phyloP scores from a whole-genome alignment of 2,113 vertebrate genomes.

The Lynx canadensis region DNA sequence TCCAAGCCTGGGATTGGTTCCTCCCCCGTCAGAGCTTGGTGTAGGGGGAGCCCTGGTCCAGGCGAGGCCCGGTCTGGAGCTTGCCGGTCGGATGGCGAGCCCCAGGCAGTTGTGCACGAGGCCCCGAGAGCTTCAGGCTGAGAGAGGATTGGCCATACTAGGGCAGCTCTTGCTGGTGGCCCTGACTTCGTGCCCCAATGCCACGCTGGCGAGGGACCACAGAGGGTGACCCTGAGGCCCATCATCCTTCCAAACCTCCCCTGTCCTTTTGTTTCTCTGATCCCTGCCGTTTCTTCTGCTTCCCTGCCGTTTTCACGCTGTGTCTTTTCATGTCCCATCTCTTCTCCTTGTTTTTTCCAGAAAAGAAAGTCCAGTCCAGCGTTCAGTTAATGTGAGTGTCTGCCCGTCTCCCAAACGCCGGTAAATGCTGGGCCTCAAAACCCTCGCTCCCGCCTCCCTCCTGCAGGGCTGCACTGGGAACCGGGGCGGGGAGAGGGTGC shows the following conservation, averaged over 20 bases:
- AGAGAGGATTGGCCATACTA: neutral
- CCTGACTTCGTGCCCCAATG: neutral
- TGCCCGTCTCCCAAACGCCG: slow-evolving; percentile 88
- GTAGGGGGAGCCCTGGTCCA: neutral
- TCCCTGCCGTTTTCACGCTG: slow-evolving; percentile 88
- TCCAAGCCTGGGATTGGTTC: neutral
- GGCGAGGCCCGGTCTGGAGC: neutral
- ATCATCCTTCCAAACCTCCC: slow-evolving; percentile 70
- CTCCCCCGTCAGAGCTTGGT: neutral
- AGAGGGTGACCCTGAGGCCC: slow-evolving; percentile 81
- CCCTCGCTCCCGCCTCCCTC: slow-evolving; percentile 84
- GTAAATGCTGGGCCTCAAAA: slow-evolving; percentile 86
- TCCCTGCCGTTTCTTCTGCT: slow-evolving; percentile 88
- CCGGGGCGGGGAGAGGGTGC: slow-evolving; percentile 85
- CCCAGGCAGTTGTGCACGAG: neutral
- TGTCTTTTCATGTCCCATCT: slow-evolving; percentile 93
- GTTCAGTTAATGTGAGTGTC: slow-evolving; percentile 96
- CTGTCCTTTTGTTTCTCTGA: slow-evolving; percentile 76
- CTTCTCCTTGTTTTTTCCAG: slow-evolving; percentile 96
- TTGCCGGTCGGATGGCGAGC: neutral
- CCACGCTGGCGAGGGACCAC: slow-evolving; percentile 30
- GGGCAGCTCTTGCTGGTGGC: slow-evolving; percentile 12
- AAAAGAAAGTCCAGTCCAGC: slow-evolving; percentile 97
- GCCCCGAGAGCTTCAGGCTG: neutral
- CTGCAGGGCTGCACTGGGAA: slow-evolving; percentile 82